Percentiles rank a stretch among this genome's conserved stretches.
Evolutionary conservation across 2,797 vertebrate species (phyloP).

Genomic region (Peromyscus melanophrys): DNA sequence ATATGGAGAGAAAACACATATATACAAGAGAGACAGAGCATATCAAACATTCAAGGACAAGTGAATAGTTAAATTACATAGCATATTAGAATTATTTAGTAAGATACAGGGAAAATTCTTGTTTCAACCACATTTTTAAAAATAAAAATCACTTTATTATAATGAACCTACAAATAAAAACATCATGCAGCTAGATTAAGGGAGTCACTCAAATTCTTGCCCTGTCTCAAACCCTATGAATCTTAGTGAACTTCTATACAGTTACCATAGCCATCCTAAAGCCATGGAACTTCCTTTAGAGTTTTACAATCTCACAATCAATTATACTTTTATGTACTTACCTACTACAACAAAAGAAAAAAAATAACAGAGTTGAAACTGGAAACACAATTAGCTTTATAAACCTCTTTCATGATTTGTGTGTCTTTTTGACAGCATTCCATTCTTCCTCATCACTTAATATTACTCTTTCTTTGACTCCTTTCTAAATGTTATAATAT

Average conservation of each 20-base stretch:
- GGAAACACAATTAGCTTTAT: background rate
- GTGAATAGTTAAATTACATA: slow-evolving; percentile 53
- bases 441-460: background rate
- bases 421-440: background rate
- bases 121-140: slow-evolving; percentile 40
- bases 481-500: background rate
- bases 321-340: background rate
- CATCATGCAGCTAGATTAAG: background rate
- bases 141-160: background rate
- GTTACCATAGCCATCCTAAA: background rate
- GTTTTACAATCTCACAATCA: background rate
- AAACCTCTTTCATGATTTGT: background rate
- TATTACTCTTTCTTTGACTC: background rate
- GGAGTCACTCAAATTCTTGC: background rate
- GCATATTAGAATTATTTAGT: slow-evolving; percentile 58
- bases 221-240: background rate
- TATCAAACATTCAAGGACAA: slow-evolving; percentile 1
- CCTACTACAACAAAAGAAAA: background rate
- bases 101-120: slow-evolving; percentile 54
- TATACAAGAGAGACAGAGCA: background rate
- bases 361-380: background rate
- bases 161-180: background rate
- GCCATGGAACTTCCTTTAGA: background rate
- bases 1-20: background rate
- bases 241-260: background rate